Conservation (phyloP, 2,888 invertebrate species). For the Xanthia togata region DNA sequence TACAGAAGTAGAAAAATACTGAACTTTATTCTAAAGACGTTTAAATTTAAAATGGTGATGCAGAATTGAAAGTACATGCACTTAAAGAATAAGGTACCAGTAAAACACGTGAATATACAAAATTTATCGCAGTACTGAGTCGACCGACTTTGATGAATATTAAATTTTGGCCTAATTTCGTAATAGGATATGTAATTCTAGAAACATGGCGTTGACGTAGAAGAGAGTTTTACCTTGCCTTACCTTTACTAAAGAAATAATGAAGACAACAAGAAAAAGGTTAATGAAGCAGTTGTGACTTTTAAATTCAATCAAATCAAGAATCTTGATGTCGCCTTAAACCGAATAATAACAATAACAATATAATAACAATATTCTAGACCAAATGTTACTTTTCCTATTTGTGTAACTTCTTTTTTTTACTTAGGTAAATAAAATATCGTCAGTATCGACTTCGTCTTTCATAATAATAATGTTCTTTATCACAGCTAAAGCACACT, state of each 20-base stretch:
- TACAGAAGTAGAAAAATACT: constrained; percentile 9
- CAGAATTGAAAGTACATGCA: constrained; percentile 1
- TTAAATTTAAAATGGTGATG: neutral
- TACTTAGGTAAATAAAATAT: neutral
- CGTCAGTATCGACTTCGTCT: neutral
- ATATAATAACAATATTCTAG: neutral
- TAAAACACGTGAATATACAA: constrained; percentile 25
- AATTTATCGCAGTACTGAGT: constrained; percentile 14
- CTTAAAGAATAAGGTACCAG: constrained; percentile 9
- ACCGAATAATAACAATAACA: neutral
- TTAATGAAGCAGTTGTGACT: neutral
- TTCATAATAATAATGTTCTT: neutral
- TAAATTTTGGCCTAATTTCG: constrained; percentile 14
- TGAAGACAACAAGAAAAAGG: too few species aligned
- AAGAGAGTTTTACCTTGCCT: neutral
- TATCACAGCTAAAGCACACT: neutral
- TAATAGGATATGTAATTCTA: neutral
- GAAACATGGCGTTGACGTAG: neutral
- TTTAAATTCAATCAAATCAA: neutral
- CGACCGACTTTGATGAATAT: neutral
- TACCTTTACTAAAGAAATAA: too few species aligned
- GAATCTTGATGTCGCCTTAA: too few species aligned
- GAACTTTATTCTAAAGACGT: neutral
- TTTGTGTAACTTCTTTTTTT: neutral
- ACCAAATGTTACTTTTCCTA: neutral